A percentile compares a stretch with the other conserved stretches of the same genome.
These are phyloP conservation scores for Ostrea denselamellosa DNA, from an alignment of 1,140 invertebrate species.

Conservation along the genomic window DNA sequence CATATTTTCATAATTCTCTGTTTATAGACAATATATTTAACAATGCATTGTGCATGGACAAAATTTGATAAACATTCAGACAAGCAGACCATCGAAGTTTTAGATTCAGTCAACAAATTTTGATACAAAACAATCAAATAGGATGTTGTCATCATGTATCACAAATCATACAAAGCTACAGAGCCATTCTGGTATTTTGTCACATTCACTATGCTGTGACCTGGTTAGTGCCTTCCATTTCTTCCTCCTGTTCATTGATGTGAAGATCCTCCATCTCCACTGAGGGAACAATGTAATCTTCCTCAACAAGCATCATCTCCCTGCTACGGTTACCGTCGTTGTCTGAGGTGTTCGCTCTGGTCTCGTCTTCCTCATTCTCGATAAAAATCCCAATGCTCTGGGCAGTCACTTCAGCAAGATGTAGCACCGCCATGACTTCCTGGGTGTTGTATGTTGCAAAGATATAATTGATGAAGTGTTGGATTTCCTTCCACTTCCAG, in stretches of 20 bases:
- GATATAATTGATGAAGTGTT: conserved; percentile 27
- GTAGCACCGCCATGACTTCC: neutral
- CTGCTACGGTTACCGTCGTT: neutral
- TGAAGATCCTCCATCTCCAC: neutral
- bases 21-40: too few species aligned
- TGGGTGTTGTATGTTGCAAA: neutral
- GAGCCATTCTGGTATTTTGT: too few species aligned
- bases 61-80: too few species aligned
- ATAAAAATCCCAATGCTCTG: conserved; percentile 15
- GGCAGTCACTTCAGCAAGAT: neutral
- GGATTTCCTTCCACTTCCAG: conserved; percentile 34
- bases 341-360: neutral
- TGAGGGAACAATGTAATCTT: neutral
- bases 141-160: too few species aligned
- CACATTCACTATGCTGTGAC: neutral
- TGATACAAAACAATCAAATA: too few species aligned
- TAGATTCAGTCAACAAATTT: too few species aligned
- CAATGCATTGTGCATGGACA: too few species aligned
- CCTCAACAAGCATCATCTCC: neutral
- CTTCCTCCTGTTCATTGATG: neutral
- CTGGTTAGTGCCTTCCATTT: neutral
- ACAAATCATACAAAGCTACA: too few species aligned
- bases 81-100: too few species aligned
- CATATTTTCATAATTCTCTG: too few species aligned
- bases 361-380: neutral